Base-by-base conservation (phyloP, 2,888 invertebrate genomes). In the Xylophagus ater region DNA sequence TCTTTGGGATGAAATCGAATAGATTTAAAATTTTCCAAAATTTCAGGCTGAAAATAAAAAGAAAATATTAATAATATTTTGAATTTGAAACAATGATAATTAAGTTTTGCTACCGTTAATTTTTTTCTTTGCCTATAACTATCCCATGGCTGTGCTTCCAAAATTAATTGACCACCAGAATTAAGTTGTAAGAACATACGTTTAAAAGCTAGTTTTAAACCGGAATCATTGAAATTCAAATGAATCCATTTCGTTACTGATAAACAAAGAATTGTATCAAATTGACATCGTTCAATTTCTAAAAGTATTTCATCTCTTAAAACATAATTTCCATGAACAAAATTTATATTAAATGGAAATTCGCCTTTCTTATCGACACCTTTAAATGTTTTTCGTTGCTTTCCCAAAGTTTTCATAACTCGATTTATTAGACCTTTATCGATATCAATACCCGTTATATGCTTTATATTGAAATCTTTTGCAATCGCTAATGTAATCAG, bases 191-290 rank as follows among this genome's bases (percentile, higher is more conserved):
- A 68, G 55, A 72, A 84, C 69, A 86, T 82, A 30, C 89, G 70
- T 49, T 75, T 73, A 59, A 92, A 90, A 10, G 82, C 74, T 46
- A 82, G 72, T 54, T 85, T 86, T 30, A 92, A 62, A 3, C 89
- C 90, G 4, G 68, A 71, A 60, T 92, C 92, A 9, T 89, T 87
- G 70, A 79, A 86, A 63, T 92, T 90, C 18, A 88, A 69, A 54
- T 92, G 90, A 49, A 92, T 75, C 90, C 90, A 92, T 60, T 92
- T 92, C 4, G 89, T 88, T 15, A 89, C 74, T 40, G 85, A 86
- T 29, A 92, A 66, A 52, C 88, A 88, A 15, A 90, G 64, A 46
- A 92, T 85, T 4, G 78, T 71, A 62, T 92, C 87, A 58, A 79
- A 90, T 54, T 86, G 82, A 6, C 80, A 75, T 45, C 74, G 73